phyloP scores from a whole-genome alignment of 2,797 vertebrate species.

The Clamator glandarius region DNA sequence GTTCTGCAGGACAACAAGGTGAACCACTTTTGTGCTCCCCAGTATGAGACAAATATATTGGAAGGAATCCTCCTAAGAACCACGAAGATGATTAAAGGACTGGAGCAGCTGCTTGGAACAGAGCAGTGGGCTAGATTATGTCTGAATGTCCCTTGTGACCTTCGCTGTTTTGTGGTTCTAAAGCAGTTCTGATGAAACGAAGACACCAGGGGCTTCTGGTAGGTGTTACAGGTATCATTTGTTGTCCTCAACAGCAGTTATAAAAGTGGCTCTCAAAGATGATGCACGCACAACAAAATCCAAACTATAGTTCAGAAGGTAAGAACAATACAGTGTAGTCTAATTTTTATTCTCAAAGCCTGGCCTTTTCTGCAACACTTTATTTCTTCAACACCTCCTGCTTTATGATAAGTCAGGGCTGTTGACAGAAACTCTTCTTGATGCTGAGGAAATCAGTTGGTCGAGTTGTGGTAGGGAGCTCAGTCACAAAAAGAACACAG shows the following conservation, averaged over 20 bases:
- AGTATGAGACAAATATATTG: neutral
- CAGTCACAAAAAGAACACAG: neutral
- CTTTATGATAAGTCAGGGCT: neutral
- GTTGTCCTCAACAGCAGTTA: neutral
- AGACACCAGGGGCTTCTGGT: neutral
- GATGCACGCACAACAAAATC: rapidly evolving
- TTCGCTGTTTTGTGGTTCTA: neutral
- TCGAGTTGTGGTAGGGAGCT: neutral
- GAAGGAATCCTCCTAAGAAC: neutral
- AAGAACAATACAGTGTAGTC: rapidly evolving
- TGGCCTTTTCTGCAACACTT: neutral
- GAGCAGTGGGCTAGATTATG: neutral
- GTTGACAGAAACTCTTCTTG: neutral
- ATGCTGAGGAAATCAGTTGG: neutral
- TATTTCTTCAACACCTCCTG: neutral
- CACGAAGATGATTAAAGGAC: neutral
- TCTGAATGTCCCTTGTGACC: neutral
- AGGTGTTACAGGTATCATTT: neutral
- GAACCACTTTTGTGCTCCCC: neutral
- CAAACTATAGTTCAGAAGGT: neutral
- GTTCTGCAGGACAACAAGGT: neutral
- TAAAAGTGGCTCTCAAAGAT: neutral
- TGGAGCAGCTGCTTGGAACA: neutral
- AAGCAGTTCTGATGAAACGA: neutral
- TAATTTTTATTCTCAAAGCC: neutral